Conservation (phyloP, 1,140 invertebrate genomes). For the Leucophenga varia region DNA sequence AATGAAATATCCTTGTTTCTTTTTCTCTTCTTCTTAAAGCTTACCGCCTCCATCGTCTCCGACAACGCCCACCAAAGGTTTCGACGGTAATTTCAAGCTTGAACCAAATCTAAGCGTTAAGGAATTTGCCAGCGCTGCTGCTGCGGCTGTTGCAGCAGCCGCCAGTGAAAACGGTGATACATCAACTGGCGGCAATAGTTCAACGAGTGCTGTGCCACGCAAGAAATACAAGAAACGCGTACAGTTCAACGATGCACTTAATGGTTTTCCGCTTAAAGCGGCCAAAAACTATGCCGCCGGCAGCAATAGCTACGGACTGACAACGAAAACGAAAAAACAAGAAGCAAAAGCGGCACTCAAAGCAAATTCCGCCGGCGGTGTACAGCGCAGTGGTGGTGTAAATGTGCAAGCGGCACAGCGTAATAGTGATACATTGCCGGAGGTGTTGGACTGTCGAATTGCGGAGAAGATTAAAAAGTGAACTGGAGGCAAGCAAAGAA, state of each 20-base stretch:
- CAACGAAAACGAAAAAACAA: slow-evolving; percentile 37
- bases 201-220: slow-evolving; percentile 21
- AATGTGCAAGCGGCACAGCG: slow-evolving; percentile 18
- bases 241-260: slow-evolving; percentile 49
- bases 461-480: slow-evolving; percentile 56
- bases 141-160: slow-evolving; percentile 14
- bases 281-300: slow-evolving; percentile 1
- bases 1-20: not conserved
- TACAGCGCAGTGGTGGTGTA: slow-evolving; percentile 31
- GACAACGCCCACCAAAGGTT: slow-evolving; percentile 49
- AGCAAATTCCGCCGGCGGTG: slow-evolving; percentile 20
- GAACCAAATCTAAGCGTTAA: slow-evolving; percentile 53
- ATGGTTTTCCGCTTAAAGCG: slow-evolving; percentile 37
- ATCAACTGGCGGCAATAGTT: too few species aligned
- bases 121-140: slow-evolving; percentile 28
- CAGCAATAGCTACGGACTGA: slow-evolving; percentile 8
- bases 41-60: slow-evolving; percentile 43
- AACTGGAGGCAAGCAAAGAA: slow-evolving; percentile 47
- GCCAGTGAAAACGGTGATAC: slow-evolving; percentile 26
- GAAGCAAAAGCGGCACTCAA: slow-evolving; percentile 38
- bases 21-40: slow-evolving; percentile 13
- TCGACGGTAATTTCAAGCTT: slow-evolving; percentile 52
- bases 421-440: slow-evolving; percentile 29
- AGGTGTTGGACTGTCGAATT: slow-evolving; percentile 53
- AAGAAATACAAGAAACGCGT: slow-evolving; percentile 53